Conservation (phyloP, 2,888 invertebrate species). For the Merodon equestris region DNA sequence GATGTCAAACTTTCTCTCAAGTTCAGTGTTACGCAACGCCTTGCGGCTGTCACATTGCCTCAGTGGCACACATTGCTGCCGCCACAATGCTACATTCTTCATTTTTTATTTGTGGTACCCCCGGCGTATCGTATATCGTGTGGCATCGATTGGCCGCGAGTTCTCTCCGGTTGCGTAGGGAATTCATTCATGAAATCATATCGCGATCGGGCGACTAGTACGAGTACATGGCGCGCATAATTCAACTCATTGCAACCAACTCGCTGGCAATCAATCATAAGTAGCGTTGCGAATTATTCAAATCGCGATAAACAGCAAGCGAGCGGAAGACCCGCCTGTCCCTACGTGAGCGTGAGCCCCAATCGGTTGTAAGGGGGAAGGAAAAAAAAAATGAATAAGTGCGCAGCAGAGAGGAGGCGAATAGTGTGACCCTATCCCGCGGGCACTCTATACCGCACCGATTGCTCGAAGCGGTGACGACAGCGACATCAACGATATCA, state of each 20-base stretch:
- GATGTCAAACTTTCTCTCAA: slow-evolving; percentile 69
- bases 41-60: background rate
- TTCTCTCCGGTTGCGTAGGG: slow-evolving; percentile 36
- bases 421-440: background rate
- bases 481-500: slow-evolving; percentile 1
- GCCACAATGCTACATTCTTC: background rate
- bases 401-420: background rate
- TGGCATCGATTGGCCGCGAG: slow-evolving; percentile 60
- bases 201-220: background rate
- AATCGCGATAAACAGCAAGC: slow-evolving; percentile 40
- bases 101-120: slow-evolving; percentile 12
- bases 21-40: slow-evolving; percentile 63
- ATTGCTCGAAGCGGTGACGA: background rate
- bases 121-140: slow-evolving; percentile 61
- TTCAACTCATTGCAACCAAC: slow-evolving; percentile 26
- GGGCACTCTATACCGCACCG: no score
- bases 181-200: slow-evolving; percentile 50
- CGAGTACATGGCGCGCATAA: slow-evolving; percentile 42
- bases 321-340: slow-evolving; percentile 63
- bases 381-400: no score
- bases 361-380: slow-evolving; percentile 37
- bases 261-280: slow-evolving; percentile 54
- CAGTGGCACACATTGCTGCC: background rate
- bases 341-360: slow-evolving; percentile 47
- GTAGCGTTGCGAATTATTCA: slow-evolving; percentile 57